Base-by-base conservation (phyloP, 2,797 vertebrate species). In the Enteromius afrohamiltoni region DNA sequence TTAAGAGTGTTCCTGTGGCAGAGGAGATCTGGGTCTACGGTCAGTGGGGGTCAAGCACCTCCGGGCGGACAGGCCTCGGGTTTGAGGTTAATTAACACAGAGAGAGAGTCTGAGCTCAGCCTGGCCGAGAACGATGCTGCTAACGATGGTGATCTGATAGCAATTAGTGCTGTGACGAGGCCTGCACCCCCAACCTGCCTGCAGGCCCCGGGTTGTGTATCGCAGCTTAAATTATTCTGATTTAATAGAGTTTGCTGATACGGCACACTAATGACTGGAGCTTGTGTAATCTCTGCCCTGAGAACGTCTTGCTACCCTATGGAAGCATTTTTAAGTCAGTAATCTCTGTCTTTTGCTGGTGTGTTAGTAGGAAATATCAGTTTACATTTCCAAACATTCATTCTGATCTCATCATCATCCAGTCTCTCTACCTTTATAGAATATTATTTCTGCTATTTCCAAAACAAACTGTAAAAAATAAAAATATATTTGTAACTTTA, bases 131-230 rank as follows among this genome's bases (percentile, higher is more conserved):
- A 90, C 42, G 13, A 40, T 2, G 67, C 80, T 70, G 40, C 65
- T 49, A 85, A 79, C 71, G 69, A n/a, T n/a, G n/a, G n/a, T 47
- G 80, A 67, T 85, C 68, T 81, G 82, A 67, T 82, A 67, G 74
- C 98, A 97, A 97, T 98, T 97, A 98, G 95, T 92, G 93, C 95
- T 92, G 93, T 93, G 95, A 96, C 96, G 94, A 94, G 93, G 93
- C 93, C n/a, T 67, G 91, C 93, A 92, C 64, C 88, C 68, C 73
- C 81, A 13, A 88, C 90, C 92, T 85, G 84, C 89, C 92, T 90
- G 89, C 89, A 92, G 93, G 93, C 91, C 94, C 95, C 93, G 94
- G 94, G 90, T 84, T 82, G 85, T 93, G 93, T 91, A 86, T 78
- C 81, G 49, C 45, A 49, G 70, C 26, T 31, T 19, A 60, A n/a